Evolutionary conservation across 1,140 invertebrate genomes (phyloP).

Genomic region (Procambarus clarkii): DNA sequence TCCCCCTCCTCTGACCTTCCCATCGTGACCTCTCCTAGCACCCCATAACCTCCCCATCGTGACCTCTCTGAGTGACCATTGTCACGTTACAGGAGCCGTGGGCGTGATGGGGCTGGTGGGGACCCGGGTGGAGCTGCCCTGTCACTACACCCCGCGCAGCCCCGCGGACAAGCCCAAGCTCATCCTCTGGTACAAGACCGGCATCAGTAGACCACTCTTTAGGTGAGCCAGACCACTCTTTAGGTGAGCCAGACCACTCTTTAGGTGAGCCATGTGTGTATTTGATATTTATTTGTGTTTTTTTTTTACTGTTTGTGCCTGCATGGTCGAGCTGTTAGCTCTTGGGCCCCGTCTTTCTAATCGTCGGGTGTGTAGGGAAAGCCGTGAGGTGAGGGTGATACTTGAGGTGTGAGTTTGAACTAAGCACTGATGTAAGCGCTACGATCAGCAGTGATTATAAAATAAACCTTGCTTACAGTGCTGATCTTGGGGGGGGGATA

Average conservation of each 20-base stretch:
- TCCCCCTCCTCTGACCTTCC: not conserved
- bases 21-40: not conserved
- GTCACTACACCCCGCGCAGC: not conserved
- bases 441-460: too few relatives aligned
- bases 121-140: not conserved
- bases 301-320: too few relatives aligned
- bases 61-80: not conserved
- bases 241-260: slow-evolving; percentile 16
- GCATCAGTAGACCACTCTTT: not conserved
- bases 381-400: too few relatives aligned
- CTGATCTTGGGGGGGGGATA: too few relatives aligned
- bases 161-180: slow-evolving; percentile 13
- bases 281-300: too few relatives aligned
- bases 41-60: not conserved
- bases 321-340: too few relatives aligned
- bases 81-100: not conserved
- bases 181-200: slow-evolving; percentile 33
- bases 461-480: too few relatives aligned
- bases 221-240: slow-evolving; percentile 20
- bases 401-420: too few relatives aligned
- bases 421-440: too few relatives aligned
- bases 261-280: slow-evolving; percentile 28
- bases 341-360: too few relatives aligned
- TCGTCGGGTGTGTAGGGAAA: too few relatives aligned
- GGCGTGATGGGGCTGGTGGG: slow-evolving; percentile 14